Evolutionary conservation across 64 coral and sea anemone species (phyloP).

Genomic region (Montipora foliosa): DNA sequence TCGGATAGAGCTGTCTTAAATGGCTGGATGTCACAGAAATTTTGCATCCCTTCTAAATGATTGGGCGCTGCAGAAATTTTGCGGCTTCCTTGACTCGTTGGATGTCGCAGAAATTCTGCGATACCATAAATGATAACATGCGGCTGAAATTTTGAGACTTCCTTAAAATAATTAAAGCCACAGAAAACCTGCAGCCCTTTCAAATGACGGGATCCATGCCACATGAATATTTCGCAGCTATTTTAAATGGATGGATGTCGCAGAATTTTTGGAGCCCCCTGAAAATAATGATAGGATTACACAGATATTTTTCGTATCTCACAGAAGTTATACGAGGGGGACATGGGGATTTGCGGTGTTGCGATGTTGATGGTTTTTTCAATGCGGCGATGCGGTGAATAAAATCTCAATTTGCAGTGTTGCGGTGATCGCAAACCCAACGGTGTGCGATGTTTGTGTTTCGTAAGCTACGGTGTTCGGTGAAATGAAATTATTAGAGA

Average conservation of each 20-base stretch:
- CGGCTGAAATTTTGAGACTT: neutral
- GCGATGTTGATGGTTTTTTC: too few species aligned
- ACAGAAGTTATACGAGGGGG: neutral
- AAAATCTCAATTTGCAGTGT: too few species aligned
- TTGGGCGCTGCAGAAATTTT: neutral
- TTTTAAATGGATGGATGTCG: neutral
- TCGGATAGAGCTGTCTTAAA: neutral
- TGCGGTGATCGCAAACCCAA: too few species aligned
- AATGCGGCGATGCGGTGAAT: too few species aligned
- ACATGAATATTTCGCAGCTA: neutral
- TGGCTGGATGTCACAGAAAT: neutral
- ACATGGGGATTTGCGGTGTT: too few species aligned
- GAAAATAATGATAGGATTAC: constrained; percentile 1
- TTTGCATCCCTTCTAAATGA: constrained; percentile 1
- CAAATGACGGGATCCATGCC: neutral
- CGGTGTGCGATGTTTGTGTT: too few species aligned
- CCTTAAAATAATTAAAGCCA: neutral
- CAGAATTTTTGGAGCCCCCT: neutral
- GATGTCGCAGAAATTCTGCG: neutral
- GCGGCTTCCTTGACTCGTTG: neutral
- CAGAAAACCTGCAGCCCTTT: neutral
- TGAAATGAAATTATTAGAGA: too few species aligned
- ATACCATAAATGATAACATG: neutral
- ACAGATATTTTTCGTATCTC: neutral
- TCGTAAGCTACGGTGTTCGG: too few species aligned